Evolutionary conservation across 2,113 vertebrate genomes (phyloP).

Genomic region (Salvelinus fontinalis): DNA sequence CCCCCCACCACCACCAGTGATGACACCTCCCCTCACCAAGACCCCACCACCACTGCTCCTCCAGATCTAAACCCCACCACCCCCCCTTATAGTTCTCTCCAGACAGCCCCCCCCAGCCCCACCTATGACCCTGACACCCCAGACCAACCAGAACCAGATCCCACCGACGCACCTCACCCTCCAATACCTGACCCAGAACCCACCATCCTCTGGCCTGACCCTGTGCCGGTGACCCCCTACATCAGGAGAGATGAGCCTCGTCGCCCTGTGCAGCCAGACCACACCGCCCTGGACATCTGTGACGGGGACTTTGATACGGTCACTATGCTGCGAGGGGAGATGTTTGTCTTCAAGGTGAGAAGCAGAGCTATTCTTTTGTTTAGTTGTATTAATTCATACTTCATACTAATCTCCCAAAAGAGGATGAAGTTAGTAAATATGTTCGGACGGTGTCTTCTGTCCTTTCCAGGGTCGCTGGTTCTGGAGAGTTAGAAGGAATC

Average conservation of each 20-base stretch:
- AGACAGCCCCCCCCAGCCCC: constrained; percentile 35
- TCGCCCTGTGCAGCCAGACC: constrained; percentile 72
- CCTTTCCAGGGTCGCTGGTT: constrained; percentile 87
- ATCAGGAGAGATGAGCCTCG: constrained; percentile 32
- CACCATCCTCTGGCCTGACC: constrained; percentile 11
- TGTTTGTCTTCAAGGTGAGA: constrained; percentile 80
- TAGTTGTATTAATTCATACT: too few species aligned
- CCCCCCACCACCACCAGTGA: constrained; percentile 42
- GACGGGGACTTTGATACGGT: constrained; percentile 74
- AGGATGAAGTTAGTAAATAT: too few species aligned
- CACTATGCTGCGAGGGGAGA: constrained; percentile 75
- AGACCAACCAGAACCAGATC: constrained; percentile 71
- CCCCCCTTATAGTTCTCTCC: background rate
- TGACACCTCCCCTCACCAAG: background rate
- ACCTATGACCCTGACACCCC: constrained; percentile 66
- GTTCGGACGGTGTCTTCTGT: background rate
- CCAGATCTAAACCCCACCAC: constrained; percentile 43
- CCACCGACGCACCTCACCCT: constrained; percentile 44
- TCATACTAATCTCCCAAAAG: too few species aligned
- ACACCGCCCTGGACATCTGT: constrained; percentile 70
- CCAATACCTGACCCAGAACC: constrained; percentile 57
- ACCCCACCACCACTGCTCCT: constrained; percentile 25
- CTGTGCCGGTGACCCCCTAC: constrained; percentile 41
- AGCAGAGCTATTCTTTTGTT: background rate
- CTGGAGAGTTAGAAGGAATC: constrained; percentile 92